phyloP scores from a whole-genome alignment of 2,113 vertebrate species.

The Dasyurus viverrinus region DNA sequence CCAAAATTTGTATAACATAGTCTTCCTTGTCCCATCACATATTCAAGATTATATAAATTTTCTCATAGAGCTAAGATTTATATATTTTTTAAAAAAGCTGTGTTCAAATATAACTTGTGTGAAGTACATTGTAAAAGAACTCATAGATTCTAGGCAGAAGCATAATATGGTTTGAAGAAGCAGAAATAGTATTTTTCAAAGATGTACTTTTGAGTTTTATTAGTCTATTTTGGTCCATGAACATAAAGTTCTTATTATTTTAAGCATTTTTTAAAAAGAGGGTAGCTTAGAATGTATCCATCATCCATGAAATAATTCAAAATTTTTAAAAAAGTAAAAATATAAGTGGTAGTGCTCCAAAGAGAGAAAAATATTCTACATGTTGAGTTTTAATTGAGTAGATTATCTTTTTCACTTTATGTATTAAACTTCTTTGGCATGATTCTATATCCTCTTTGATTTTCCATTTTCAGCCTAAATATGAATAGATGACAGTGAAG shows the following conservation, averaged over 20 bases:
- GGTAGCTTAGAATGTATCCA: background rate
- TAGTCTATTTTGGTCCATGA: constrained; percentile 12
- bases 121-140: background rate
- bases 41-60: background rate
- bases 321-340: constrained; percentile 42
- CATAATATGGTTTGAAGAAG: background rate
- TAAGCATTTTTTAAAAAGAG: background rate
- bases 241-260: background rate
- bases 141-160: constrained; percentile 40
- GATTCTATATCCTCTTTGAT: constrained; percentile 46
- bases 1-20: constrained; percentile 9
- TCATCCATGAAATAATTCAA: constrained; percentile 34
- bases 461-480: constrained; percentile 65
- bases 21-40: background rate
- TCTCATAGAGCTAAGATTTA: background rate
- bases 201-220: background rate
- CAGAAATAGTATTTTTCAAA: background rate
- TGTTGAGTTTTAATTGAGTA: constrained; percentile 30
- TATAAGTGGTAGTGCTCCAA: constrained; percentile 34
- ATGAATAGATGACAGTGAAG: constrained; percentile 61
- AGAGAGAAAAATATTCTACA: constrained; percentile 33
- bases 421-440: constrained; percentile 52
- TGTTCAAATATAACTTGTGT: background rate
- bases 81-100: constrained; percentile 4
- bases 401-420: constrained; percentile 52